These are phyloP conservation scores for Bombus picipes DNA, from an alignment of 1,140 invertebrate genomes.

Conservation along the genomic window DNA sequence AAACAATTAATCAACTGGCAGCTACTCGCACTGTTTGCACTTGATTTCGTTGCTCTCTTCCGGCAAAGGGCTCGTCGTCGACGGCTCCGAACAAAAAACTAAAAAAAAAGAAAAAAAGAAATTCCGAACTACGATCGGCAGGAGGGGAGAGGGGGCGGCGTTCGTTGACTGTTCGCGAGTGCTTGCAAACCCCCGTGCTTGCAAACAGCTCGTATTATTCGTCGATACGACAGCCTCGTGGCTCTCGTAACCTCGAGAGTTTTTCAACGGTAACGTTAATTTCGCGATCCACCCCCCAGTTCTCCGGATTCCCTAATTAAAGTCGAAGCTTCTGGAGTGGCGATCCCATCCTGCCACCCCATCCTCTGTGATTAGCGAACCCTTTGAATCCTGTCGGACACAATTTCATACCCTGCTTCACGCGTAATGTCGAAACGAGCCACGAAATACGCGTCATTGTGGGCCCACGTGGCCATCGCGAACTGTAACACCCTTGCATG, in stretches of 20 bases:
- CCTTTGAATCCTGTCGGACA: slow-evolving; percentile 32
- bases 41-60: slow-evolving; percentile 29
- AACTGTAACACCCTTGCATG: no score
- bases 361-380: slow-evolving; percentile 20
- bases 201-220: slow-evolving; percentile 37
- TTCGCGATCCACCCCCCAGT: neutral
- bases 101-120: neutral
- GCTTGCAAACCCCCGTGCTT: neutral
- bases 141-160: neutral
- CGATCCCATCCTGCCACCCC: no score
- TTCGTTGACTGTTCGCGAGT: slow-evolving; percentile 43
- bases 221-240: slow-evolving; percentile 31
- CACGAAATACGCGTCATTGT: neutral
- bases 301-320: slow-evolving; percentile 43
- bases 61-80: slow-evolving; percentile 24
- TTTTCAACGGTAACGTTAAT: slow-evolving; percentile 45
- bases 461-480: no score
- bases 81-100: neutral
- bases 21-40: slow-evolving; percentile 34
- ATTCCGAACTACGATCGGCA: slow-evolving; percentile 24
- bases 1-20: slow-evolving; percentile 29
- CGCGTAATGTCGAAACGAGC: neutral
- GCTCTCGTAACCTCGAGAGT: slow-evolving; percentile 43
- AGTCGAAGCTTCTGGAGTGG: slow-evolving; percentile 23
- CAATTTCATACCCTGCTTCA: slow-evolving; percentile 11